Evolutionary conservation across 1,140 invertebrate genomes (phyloP).

Genomic region (Chionoecetes opilio): DNA sequence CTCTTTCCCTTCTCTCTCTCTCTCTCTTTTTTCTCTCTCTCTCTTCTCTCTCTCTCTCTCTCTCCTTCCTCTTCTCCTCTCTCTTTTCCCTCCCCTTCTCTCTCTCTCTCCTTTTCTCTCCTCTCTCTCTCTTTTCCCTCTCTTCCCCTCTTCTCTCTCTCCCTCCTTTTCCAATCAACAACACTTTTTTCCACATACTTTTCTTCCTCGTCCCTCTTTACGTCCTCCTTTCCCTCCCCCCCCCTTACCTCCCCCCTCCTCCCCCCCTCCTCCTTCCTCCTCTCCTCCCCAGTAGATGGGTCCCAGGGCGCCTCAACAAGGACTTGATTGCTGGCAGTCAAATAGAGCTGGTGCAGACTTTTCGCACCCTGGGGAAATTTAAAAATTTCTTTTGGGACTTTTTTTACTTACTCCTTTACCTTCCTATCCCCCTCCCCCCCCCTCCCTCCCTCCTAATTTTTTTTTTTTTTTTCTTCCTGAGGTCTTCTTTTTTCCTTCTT

Average conservation of each 20-base stretch:
- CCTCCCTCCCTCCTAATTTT: neutral
- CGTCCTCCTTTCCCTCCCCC: neutral
- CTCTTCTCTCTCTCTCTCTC: neutral
- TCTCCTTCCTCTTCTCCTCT: neutral
- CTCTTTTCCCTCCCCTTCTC: neutral
- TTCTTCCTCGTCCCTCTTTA: neutral
- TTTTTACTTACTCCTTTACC: neutral
- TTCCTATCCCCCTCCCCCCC: neutral
- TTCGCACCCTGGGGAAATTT: constrained; percentile 48
- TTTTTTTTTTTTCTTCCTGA: too few species aligned
- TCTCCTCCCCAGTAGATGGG: neutral
- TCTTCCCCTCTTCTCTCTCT: neutral
- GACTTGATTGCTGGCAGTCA: constrained; percentile 66
- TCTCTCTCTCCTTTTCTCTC: constrained; percentile 31
- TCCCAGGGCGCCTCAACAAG: constrained; percentile 44
- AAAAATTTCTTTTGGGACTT: neutral
- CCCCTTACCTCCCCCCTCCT: neutral
- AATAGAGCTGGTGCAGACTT: constrained; percentile 47
- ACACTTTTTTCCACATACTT: neutral
- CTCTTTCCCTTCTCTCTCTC: neutral
- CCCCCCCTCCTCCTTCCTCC: neutral
- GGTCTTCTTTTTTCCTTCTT: too few species aligned
- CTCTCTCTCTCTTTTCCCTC: neutral
- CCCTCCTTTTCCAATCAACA: neutral
- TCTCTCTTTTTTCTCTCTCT: neutral